phyloP scores from a whole-genome alignment of 2,888 invertebrate genomes.

The Rotaria socialis region DNA sequence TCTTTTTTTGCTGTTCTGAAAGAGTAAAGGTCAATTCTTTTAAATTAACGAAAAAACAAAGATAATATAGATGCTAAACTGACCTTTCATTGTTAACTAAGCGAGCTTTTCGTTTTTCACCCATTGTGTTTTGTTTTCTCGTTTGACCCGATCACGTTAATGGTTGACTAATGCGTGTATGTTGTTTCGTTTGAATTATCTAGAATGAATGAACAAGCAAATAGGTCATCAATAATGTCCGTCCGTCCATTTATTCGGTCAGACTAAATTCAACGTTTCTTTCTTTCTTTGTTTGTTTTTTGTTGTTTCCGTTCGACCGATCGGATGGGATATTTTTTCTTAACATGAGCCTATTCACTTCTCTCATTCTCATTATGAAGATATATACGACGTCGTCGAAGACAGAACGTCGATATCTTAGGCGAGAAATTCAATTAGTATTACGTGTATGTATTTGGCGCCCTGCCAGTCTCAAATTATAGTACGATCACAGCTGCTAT shows the following conservation, averaged over 20 bases:
- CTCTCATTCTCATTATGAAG: not conserved
- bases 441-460: not conserved
- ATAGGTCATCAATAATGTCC: not conserved
- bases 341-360: not conserved
- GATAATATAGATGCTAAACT: not conserved
- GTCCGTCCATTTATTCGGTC: slow-evolving; percentile 14
- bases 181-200: not conserved
- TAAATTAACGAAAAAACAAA: not conserved
- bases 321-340: not conserved
- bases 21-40: not conserved
- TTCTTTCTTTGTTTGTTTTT: not conserved
- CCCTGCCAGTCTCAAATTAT: not conserved
- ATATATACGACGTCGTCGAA: not conserved
- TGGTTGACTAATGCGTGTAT: not conserved
- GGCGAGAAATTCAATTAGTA: not conserved
- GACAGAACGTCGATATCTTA: not conserved
- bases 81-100: not conserved
- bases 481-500: not conserved
- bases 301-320: not conserved
- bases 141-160: not conserved
- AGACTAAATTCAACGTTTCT: not conserved
- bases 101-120: slow-evolving; percentile 7
- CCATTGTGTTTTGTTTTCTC: not conserved
- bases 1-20: not conserved
- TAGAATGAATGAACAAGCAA: slow-evolving; percentile 1